phyloP scores from a whole-genome alignment of 2,113 vertebrate species.

The Dasypus novemcinctus region DNA sequence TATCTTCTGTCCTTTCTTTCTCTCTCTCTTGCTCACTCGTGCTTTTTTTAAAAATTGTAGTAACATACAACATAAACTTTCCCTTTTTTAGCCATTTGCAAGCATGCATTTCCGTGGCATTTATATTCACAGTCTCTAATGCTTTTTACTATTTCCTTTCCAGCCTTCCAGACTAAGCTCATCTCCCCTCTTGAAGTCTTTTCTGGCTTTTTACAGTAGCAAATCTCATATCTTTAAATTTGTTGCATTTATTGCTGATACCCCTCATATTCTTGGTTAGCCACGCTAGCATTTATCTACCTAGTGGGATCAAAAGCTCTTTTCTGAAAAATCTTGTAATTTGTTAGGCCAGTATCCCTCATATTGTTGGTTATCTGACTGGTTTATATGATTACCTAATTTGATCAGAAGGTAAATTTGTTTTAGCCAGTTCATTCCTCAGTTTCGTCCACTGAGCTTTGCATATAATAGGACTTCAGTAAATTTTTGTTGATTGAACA shows the following conservation, averaged over 20 bases:
- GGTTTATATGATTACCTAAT: neutral
- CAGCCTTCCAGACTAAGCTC: neutral
- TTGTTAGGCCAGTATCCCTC: neutral
- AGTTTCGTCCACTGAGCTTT: slow-evolving; percentile 17
- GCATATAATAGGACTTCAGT: neutral
- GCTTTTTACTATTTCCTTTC: slow-evolving; percentile 27
- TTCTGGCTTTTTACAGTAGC: neutral
- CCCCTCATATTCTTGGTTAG: slow-evolving; percentile 6
- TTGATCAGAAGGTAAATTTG: neutral
- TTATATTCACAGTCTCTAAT: too few relatives aligned
- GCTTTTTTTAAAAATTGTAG: too few relatives aligned
- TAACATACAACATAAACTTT: too few relatives aligned
- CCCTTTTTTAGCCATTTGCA: too few relatives aligned
- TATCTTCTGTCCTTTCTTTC: slow-evolving; percentile 19
- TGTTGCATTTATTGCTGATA: slow-evolving; percentile 14
- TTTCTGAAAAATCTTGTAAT: neutral
- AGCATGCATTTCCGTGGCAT: too few relatives aligned
- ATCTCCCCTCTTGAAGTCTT: neutral
- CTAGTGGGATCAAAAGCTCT: neutral
- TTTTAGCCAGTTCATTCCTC: neutral
- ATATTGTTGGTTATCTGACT: slow-evolving; percentile 20
- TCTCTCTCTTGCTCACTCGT: neutral
- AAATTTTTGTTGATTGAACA: neutral
- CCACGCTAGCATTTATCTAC: neutral
- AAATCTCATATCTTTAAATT: slow-evolving; percentile 26